Base-by-base conservation (phyloP, 2,888 invertebrate species). In the Tyria jacobaeae region DNA sequence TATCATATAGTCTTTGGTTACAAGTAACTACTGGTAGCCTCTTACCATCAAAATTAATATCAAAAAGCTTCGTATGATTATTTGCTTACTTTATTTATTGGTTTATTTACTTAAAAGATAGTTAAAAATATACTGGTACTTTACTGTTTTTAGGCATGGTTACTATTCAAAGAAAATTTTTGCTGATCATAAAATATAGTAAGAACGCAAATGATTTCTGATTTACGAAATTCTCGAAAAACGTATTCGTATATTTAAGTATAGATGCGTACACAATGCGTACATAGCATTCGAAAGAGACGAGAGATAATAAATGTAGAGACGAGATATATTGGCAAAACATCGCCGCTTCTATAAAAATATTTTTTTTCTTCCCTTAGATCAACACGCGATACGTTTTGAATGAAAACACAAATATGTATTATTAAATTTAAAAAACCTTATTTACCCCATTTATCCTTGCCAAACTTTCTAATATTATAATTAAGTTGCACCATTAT, bases 381-480 rank as follows among this genome's bases (percentile, higher is more conserved):
- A 81, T 84, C 79, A 80, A 82, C 81, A 76, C 70, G 55, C 66
- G 65, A 73, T 66, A 70, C 63, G 76, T 67, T 72, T 65, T 68
- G 75, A 75, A 77, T 74, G 77, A 77, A 82, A 83, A 84, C 83
- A 86, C 79, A 84, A 84, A 87, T 86, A 86, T 87, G 85, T 83
- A 62, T 65, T n/a, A n/a, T n/a, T n/a, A n/a, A n/a, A n/a, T n/a
- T n/a, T n/a, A n/a, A n/a, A n/a, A n/a, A n/a, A n/a, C n/a, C 64
- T 60, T 39, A 50, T 4, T 51, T 41, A 49, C 44, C 52, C 60
- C 66, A 54, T 62, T 60, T 58, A 49, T 47, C 25, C 48, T 57
- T 54, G 56, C n/a, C 52, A 24, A n/a, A n/a, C n/a, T n/a, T 44
- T 15, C 31, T 61, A 51, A 62, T 35, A 60, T 67, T 63, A 52